A percentile compares a stretch with the other conserved stretches of the same genome.
phyloP scores from a whole-genome alignment of 2,113 vertebrate species.

The Xiphophorus couchianus region DNA sequence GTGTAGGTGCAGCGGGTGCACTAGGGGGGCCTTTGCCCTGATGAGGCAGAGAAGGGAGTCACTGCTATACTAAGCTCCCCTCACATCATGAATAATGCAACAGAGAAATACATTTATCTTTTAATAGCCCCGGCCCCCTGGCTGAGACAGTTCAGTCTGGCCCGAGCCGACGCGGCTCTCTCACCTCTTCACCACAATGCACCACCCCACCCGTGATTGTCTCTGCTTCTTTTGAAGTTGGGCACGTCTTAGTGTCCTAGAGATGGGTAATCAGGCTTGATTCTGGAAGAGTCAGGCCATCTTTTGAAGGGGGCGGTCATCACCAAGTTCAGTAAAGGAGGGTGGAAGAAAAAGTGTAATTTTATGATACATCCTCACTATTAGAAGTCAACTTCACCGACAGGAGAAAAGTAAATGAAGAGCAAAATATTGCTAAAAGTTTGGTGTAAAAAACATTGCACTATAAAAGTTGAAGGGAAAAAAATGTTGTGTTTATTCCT shows the following conservation, averaged over 20 bases:
- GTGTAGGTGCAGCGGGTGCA: slow-evolving; percentile 69
- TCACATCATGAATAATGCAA: slow-evolving; percentile 84
- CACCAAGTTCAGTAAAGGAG: slow-evolving; percentile 57
- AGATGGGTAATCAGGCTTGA: slow-evolving; percentile 84
- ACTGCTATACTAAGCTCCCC: slow-evolving; percentile 79
- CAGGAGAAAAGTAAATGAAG: slow-evolving; percentile 4
- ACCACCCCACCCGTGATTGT: slow-evolving; percentile 72
- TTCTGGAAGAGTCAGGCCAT: slow-evolving; percentile 74
- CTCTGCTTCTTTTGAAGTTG: slow-evolving; percentile 80
- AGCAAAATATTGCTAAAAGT: slow-evolving; percentile 14
- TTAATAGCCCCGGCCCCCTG: slow-evolving; percentile 79
- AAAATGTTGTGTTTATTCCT: slow-evolving; percentile 10
- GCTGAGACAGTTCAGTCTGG: slow-evolving; percentile 72
- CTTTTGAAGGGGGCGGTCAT: slow-evolving; percentile 66
- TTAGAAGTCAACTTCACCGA: slow-evolving; percentile 8
- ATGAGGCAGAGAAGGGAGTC: slow-evolving; percentile 73
- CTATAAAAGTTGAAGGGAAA: slow-evolving; percentile 20
- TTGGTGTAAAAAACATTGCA: slow-evolving; percentile 25
- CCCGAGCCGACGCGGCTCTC: slow-evolving; percentile 64
- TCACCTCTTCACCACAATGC: slow-evolving; percentile 7
- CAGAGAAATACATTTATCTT: slow-evolving; percentile 85
- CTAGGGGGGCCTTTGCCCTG: slow-evolving; percentile 58
- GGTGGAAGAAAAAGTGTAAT: slow-evolving; percentile 48
- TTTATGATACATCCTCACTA: slow-evolving; percentile 28
- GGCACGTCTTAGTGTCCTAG: slow-evolving; percentile 83